A percentile compares a stretch with the other conserved stretches of the same genome.
Conservation (phyloP, 2,797 vertebrate genomes). For the Scomberomorus guttatus region DNA sequence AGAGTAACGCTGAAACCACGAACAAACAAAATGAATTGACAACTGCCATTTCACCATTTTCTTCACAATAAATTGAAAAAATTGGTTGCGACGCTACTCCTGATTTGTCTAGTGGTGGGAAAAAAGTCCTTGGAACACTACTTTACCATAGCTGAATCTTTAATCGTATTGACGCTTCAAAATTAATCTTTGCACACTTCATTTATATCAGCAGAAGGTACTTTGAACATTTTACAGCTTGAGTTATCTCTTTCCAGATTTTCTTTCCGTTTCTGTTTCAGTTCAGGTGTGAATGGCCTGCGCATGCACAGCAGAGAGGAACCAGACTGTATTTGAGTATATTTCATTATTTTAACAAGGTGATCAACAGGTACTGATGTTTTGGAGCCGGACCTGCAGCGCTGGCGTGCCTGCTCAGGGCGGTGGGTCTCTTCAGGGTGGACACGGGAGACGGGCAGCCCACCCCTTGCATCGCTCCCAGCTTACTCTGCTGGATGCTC, state of each 20-base stretch:
- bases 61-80: neutral
- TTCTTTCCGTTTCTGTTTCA: neutral
- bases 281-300: neutral
- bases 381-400: conserved; percentile 80
- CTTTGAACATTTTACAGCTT: too few species aligned
- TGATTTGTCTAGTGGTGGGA: neutral
- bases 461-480: conserved; percentile 68
- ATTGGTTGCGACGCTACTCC: neutral
- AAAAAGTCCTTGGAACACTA: too few species aligned
- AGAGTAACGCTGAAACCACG: neutral
- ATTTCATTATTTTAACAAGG: neutral
- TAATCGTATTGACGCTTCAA: neutral
- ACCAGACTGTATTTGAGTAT: neutral
- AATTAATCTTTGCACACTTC: neutral
- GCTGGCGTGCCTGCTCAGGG: conserved; percentile 94
- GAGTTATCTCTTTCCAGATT: neutral
- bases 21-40: too few species aligned
- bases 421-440: conserved; percentile 92
- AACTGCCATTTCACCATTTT: too few species aligned
- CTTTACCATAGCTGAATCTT: neutral
- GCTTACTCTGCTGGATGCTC: conserved; percentile 75
- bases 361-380: neutral
- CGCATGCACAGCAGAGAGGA: neutral
- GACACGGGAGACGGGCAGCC: conserved; percentile 80
- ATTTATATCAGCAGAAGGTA: too few species aligned